Evolutionary conservation across 2,888 invertebrate species (phyloP).

Genomic region (Sympetrum striolatum): DNA sequence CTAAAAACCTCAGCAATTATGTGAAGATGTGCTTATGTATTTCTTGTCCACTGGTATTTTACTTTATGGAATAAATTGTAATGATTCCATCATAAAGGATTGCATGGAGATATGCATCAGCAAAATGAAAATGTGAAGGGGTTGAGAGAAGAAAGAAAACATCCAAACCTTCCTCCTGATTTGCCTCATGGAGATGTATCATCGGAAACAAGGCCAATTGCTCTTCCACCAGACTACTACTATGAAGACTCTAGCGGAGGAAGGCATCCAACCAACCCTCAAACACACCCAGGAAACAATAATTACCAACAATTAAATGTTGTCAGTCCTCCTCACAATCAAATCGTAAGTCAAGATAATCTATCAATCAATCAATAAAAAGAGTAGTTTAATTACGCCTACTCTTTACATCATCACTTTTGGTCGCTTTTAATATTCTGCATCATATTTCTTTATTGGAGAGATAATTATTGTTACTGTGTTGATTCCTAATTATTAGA

Average conservation of each 20-base stretch:
- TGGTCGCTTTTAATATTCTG: no score
- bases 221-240: conserved; percentile 49
- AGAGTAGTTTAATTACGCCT: no score
- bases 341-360: neutral
- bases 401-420: no score
- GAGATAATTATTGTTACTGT: no score
- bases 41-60: no score
- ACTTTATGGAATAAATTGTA: no score
- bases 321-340: neutral
- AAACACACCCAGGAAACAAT: neutral
- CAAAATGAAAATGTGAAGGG: conserved; percentile 6
- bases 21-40: no score
- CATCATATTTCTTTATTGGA: no score
- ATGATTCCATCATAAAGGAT: neutral
- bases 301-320: neutral
- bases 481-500: no score
- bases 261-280: conserved; percentile 39
- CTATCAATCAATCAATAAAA: no score
- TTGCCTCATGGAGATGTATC: neutral
- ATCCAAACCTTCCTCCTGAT: neutral
- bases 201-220: neutral
- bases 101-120: neutral
- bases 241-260: conserved; percentile 49
- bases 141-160: conserved; percentile 1
- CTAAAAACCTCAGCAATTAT: no score